Conservation (phyloP, 1,140 invertebrate genomes). For the Agrilus planipennis region DNA sequence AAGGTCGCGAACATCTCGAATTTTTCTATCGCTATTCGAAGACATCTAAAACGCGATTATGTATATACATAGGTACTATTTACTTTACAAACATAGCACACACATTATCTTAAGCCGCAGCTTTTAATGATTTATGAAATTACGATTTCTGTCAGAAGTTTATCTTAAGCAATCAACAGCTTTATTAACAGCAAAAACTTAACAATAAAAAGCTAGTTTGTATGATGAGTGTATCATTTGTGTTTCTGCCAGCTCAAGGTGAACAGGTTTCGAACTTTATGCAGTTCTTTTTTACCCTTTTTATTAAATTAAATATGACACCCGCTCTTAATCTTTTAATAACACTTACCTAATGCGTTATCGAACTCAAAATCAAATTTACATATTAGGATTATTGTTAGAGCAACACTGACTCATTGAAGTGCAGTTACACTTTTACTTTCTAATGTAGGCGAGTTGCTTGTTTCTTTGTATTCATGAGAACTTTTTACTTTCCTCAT, state of each 20-base stretch:
- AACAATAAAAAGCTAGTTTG: slow-evolving; percentile 2
- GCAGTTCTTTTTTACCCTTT: slow-evolving; percentile 2
- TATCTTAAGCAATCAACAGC: slow-evolving; percentile 4
- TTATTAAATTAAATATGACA: no score
- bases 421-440: slow-evolving; percentile 16
- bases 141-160: slow-evolving; percentile 4
- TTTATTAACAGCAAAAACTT: slow-evolving; percentile 5
- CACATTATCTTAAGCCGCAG: neutral
- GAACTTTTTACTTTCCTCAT: slow-evolving; percentile 16
- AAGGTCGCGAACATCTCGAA: slow-evolving; percentile 30
- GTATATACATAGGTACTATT: no score
- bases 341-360: no score
- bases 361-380: no score
- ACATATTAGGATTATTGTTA: no score
- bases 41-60: slow-evolving; percentile 22
- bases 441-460: slow-evolving; percentile 19
- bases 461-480: slow-evolving; percentile 13
- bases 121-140: slow-evolving; percentile 3
- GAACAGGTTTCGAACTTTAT: slow-evolving; percentile 16
- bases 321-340: no score
- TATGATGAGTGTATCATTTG: slow-evolving; percentile 10
- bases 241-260: slow-evolving; percentile 23
- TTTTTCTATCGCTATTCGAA: slow-evolving; percentile 28
- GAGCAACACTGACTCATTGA: no score
- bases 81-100: no score